These are phyloP conservation scores for Macheiramphus alcinus DNA, from an alignment of 2,113 vertebrate species.

Conservation along the genomic window DNA sequence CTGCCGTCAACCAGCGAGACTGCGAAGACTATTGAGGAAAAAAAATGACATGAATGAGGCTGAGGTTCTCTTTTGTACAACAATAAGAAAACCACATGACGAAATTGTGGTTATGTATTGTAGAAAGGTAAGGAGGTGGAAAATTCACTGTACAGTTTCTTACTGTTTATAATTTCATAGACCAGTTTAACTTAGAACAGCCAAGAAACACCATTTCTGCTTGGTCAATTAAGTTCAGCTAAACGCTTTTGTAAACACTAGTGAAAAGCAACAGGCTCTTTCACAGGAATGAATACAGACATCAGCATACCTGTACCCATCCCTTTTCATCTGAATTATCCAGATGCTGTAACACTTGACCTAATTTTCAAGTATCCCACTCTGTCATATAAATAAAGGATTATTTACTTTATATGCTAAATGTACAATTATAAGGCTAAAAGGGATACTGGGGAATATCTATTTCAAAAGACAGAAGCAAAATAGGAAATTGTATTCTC, in stretches of 20 bases:
- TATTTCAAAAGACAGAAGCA: not conserved
- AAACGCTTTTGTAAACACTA: not conserved
- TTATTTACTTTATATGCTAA: not conserved
- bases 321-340: not conserved
- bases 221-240: not conserved
- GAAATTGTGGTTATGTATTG: not conserved
- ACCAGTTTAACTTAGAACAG: not conserved
- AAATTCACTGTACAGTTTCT: not conserved
- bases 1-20: slow-evolving; percentile 79
- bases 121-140: not conserved
- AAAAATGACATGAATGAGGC: not conserved
- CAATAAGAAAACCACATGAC: not conserved
- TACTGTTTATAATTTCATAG: not conserved
- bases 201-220: not conserved
- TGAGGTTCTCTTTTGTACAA: not conserved
- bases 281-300: not conserved
- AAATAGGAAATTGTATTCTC: not conserved
- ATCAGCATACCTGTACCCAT: not conserved
- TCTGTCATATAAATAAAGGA: not conserved
- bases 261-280: not conserved
- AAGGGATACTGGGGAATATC: not conserved
- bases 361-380: not conserved
- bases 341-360: not conserved
- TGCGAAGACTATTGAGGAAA: slow-evolving; percentile 77
- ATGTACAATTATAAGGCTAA: not conserved